Evolutionary conservation across 2,888 invertebrate genomes (phyloP), one percentile per base, ranked within the genome.

Genomic region (Dexiosoma caninum): DNA sequence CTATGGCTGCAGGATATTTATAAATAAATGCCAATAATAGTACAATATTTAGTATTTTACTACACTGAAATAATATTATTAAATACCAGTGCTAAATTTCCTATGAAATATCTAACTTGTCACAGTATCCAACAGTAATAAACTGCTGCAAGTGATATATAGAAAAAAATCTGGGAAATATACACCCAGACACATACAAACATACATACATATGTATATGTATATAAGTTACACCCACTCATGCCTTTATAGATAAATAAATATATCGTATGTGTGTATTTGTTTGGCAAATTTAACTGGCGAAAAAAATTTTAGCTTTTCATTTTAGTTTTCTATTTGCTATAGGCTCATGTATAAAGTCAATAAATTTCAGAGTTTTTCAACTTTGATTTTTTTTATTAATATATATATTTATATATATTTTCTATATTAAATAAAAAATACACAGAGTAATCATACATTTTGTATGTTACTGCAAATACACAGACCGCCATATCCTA

Each of bases 41-140:
- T 27, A n/a, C 51, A 30, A 60, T 21, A 60, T 37, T 53, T 30
- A 46, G 14, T 23, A 16, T 64, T 64, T 14, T 27, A 14, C 30
- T 49, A 32, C 14, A 51, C 23, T 27, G 37, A 37, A 51, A 14
- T 66, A 14, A 67, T 16, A 9, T 8, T n/a, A 40, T 30, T 40
- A 40, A 53, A 27, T 16, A 12, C 12, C 27, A 49, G 16, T 35
- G 55, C 32, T 16, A 37, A 35, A 75, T 60, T 76, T 67, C 19
- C n/a, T 14, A 37, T 44, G 27, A 51, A 72, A 69, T n/a, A 69
- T 51, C 70, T 66, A 60, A 66, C 59, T 64, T 77, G 72, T 72
- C 77, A 77, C 62, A 69, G 69, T 64, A 81, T 42, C 42, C 81
- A 81, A 81, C 69, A 72, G 67, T 59, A 77, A 81, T 81, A 81